These are phyloP conservation scores for Papilio gigon DNA, from an alignment of 2,888 invertebrate species.

Conservation along the genomic window DNA sequence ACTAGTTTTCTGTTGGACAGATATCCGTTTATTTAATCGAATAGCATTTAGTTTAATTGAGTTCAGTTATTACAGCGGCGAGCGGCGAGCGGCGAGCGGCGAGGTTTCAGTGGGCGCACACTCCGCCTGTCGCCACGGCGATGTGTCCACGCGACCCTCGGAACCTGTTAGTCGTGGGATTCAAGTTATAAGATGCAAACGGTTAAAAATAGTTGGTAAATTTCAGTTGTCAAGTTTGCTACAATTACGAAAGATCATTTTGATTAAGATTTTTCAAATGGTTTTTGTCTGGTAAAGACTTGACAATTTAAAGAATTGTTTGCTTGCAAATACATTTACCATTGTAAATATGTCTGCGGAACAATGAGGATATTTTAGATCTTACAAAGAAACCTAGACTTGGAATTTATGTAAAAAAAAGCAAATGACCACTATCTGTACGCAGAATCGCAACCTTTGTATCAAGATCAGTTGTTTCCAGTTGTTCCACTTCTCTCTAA, in stretches of 20 bases:
- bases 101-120: constrained; percentile 41
- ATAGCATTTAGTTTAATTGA: constrained; percentile 28
- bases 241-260: background rate
- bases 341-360: too few relatives aligned
- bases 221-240: background rate
- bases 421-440: background rate
- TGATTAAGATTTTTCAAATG: too few relatives aligned
- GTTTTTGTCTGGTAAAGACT: too few relatives aligned
- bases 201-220: background rate
- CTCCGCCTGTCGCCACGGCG: constrained; percentile 38
- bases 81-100: too few relatives aligned
- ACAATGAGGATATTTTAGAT: too few relatives aligned
- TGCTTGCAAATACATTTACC: background rate
- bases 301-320: too few relatives aligned
- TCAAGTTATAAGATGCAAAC: background rate
- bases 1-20: background rate
- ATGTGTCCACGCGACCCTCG: constrained; percentile 29
- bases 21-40: constrained; percentile 12
- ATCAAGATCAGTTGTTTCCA: too few relatives aligned
- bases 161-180: constrained; percentile 23
- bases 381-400: too few relatives aligned
- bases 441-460: background rate
- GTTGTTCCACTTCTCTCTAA: constrained; percentile 10
- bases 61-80: constrained; percentile 18
- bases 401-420: background rate